Evolutionary conservation across 2,888 invertebrate species (phyloP), one percentile per base, ranked within the genome.

Genomic region (Drosophila birchii): DNA sequence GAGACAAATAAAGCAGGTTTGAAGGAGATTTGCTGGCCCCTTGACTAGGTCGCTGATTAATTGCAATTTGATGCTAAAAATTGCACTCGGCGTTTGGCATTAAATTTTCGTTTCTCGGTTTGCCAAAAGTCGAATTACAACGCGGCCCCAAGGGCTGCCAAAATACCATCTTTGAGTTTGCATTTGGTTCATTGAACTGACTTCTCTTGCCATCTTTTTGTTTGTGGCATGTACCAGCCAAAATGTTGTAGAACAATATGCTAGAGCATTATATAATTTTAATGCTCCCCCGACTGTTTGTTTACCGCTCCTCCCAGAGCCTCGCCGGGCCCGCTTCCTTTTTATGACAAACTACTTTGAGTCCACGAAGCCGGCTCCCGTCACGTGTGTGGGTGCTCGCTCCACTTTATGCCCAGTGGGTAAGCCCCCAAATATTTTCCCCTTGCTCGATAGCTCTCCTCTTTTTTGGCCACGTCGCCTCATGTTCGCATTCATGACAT

Each of bases 41-140:
- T 34, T 57, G 76, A 53, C 47, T 70, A 60, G 66, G 69, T 67
- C 62, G 41, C 73, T 80, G 87, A 85, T 86, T 85, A 86, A 85
- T 85, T 86, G 77, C 84, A 78, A 85, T 85, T 85, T 86, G 80
- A 85, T 86, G 84, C 84, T 86, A 85, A 86, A 83, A 85, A 85
- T 84, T 86, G 84, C 78, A 67, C 45, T 38, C 49, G 43, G 29
- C 14, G 16, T 44, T 43, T 45, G 51, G 61, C 68, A 70, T 71
- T 80, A 82, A 69, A 62, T 72, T 72, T 59, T 49, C 20, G 18
- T 53, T 39, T n/a, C 45, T 45, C 23, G 68, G 41, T 1, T 45
- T 69, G 62, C 72, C 62, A 71, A 71, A 54, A 63, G 36, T 41
- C 36, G 36, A 62, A 53, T 43, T 39, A 41, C 61, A 72, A 53